These are phyloP conservation scores for Phytoseiulus persimilis DNA, from an alignment of 2,888 invertebrate species.

Conservation along the genomic window DNA sequence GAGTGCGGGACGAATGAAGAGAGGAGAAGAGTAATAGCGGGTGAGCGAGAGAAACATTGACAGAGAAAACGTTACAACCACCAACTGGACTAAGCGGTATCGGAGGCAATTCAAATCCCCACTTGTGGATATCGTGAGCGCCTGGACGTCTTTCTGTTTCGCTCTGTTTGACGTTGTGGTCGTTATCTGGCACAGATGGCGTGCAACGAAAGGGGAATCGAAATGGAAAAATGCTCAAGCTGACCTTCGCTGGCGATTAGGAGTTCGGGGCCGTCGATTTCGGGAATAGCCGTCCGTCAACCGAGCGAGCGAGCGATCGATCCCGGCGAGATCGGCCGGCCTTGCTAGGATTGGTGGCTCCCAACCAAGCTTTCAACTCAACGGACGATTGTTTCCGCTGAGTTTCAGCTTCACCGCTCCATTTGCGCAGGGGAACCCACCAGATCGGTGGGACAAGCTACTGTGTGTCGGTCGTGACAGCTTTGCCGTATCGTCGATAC, in stretches of 20 bases:
- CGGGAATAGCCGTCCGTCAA: background rate
- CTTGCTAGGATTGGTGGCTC: too few relatives aligned
- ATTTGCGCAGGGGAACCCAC: too few relatives aligned
- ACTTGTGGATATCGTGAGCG: background rate
- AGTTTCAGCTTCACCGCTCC: too few relatives aligned
- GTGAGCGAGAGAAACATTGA: background rate
- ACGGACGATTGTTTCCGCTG: too few relatives aligned
- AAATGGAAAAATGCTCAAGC: background rate
- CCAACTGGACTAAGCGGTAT: background rate
- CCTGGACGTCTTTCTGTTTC: background rate
- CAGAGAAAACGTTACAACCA: background rate
- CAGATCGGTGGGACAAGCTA: too few relatives aligned
- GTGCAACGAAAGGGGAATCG: background rate
- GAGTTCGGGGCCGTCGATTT: background rate
- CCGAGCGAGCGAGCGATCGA: too few relatives aligned
- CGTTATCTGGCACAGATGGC: background rate
- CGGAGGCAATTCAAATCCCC: background rate
- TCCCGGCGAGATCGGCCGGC: too few relatives aligned
- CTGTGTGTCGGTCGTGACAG: too few relatives aligned
- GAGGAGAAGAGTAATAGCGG: background rate
- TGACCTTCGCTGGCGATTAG: background rate
- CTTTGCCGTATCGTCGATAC: too few relatives aligned
- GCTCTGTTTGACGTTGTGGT: too few relatives aligned
- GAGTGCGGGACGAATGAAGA: background rate
- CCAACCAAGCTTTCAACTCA: too few relatives aligned